Evolutionary conservation across 2,888 invertebrate genomes (phyloP), one percentile per base, ranked within the genome.

Genomic region (Monoplex corrugatus): DNA sequence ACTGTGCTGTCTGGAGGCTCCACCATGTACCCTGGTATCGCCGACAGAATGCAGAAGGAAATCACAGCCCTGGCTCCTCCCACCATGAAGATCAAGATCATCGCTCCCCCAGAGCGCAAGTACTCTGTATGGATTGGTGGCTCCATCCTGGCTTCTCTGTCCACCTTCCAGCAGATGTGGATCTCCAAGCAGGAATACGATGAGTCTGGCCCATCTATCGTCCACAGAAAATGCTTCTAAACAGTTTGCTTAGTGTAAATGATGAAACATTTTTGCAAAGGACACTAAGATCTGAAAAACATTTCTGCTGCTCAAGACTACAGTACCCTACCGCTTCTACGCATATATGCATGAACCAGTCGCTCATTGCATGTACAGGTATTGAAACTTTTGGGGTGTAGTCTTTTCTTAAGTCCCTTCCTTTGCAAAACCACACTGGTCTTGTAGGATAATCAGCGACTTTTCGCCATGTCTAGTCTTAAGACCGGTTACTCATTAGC

Each of bases 1-100:
- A 96, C 98, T 94, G 98, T 98, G 96, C 97, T 98, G 95, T 98
- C 98, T 93, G 98, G 98, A 93, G 98, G 98, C 95, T 98, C 98
- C 97, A 98, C 98, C 96, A 98, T 99, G 98, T 98, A 98, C 97
- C 98, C 98, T 92, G 98, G 99, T 97, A 98, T 99, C 96, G 99
- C 98, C 94, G 99, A 99, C 97, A 97, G 99, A 95, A 98, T 99
- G 98, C 98, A 99, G 97, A 99, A 98, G 97, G 99, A 99, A 97
- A 98, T 98, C 97, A 98, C 98, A 91, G 98, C 98, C 89, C 97
- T 98, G 93, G 97, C 97, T 83, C 97, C 97, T 88, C 95, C 96
- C 93, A 97, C 97, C 88, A 97, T 97, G 97, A 97, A 97, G 96
- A 97, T 97, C 96, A 97, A 97, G 96, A 97, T 97, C 95, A 98